A percentile compares a stretch with the other conserved stretches of the same genome.
Conservation (phyloP, 2,797 vertebrate genomes). For the Onychomys arenicola region DNA sequence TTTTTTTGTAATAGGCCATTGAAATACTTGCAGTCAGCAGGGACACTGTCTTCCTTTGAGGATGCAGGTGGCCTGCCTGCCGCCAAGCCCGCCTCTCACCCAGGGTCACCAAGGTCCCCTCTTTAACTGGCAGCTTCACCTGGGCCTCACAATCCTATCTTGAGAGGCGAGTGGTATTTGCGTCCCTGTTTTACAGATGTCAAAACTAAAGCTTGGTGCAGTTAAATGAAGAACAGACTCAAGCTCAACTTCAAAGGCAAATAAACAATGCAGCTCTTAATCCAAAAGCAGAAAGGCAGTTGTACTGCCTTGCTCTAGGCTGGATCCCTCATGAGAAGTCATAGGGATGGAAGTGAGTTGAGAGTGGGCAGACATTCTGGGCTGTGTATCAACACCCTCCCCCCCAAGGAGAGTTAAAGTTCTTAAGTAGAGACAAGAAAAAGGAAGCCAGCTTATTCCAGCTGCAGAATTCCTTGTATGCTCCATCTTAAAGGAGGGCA, state of each 20-base stretch:
- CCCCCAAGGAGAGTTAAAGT: background rate
- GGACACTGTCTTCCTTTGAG: background rate
- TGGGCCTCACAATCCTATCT: background rate
- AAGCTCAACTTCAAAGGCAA: background rate
- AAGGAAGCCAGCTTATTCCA: background rate
- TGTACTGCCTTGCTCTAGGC: background rate
- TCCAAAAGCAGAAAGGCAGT: background rate
- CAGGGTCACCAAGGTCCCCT: background rate
- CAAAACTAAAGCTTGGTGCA: background rate
- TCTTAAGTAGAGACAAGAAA: background rate
- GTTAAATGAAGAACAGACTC: conserved; percentile 20
- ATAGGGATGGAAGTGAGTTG: background rate
- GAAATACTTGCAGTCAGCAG: background rate
- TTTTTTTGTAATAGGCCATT: background rate
- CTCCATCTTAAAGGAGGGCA: background rate
- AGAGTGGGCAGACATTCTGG: background rate
- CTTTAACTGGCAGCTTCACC: background rate
- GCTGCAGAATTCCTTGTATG: background rate
- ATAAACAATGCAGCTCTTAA: background rate
- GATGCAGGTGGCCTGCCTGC: background rate
- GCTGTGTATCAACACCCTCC: no score
- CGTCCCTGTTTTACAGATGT: conserved; percentile 38
- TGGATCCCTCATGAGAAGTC: background rate
- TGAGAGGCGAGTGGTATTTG: background rate
- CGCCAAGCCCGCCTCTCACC: background rate